Evolutionary conservation across 2,797 vertebrate genomes (phyloP).

Genomic region (Bryconaethiops microstoma): DNA sequence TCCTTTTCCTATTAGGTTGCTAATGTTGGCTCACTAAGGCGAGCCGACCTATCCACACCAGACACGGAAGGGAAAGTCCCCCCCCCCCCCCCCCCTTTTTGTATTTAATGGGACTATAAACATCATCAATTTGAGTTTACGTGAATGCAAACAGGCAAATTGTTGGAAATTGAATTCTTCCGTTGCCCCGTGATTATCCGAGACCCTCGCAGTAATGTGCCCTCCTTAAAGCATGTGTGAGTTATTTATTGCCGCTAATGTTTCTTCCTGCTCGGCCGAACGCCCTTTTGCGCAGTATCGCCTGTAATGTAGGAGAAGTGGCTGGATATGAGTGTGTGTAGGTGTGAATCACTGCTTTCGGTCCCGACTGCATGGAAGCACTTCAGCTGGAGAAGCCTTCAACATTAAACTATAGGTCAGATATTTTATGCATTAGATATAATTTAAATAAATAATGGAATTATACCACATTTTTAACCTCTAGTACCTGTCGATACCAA

Average conservation of each 20-base stretch:
- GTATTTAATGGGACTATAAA: constrained; percentile 54
- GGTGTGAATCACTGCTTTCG: background rate
- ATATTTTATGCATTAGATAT: too few species aligned
- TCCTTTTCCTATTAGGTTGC: constrained; percentile 51
- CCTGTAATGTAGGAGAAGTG: background rate
- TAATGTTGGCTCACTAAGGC: constrained; percentile 57
- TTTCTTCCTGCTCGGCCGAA: background rate
- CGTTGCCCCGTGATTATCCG: constrained; percentile 24
- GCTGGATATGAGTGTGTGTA: background rate
- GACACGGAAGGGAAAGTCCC: constrained; percentile 52
- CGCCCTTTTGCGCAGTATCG: background rate
- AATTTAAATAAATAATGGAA: too few species aligned
- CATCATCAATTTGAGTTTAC: constrained; percentile 52
- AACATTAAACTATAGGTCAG: too few species aligned
- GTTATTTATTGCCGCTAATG: constrained; percentile 12
- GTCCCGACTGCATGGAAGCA: too few species aligned
- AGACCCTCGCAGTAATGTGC: background rate
- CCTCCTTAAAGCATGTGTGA: constrained; percentile 2
- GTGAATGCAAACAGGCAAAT: constrained; percentile 41
- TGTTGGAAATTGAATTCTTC: constrained; percentile 21
- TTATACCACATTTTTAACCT: too few species aligned
- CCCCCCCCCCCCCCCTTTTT: constrained; percentile 13
- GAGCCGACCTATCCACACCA: constrained; percentile 55
- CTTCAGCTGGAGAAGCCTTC: too few species aligned
- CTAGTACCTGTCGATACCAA: too few species aligned